Conservation (phyloP, 1,140 invertebrate genomes). For the Cephus cinctus region DNA sequence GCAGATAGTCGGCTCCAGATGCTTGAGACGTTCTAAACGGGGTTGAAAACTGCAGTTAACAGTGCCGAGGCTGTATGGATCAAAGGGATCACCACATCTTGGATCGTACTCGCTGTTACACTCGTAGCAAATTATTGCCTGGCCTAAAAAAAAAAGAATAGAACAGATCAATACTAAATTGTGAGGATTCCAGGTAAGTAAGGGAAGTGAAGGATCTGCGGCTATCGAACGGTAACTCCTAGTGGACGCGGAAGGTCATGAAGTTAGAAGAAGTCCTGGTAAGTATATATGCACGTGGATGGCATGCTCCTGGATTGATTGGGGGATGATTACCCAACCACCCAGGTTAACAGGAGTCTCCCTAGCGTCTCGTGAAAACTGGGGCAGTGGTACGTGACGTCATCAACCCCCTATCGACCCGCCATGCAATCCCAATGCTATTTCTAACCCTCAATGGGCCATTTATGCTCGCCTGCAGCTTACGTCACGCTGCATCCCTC, state of each 20-base stretch:
- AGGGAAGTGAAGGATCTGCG: too few relatives aligned
- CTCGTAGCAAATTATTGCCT: slow-evolving; percentile 70
- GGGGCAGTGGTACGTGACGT: slow-evolving; percentile 21
- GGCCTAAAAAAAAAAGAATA: slow-evolving; percentile 45
- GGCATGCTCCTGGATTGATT: too few relatives aligned
- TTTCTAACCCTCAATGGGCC: slow-evolving; percentile 5
- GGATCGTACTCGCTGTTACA: slow-evolving; percentile 85
- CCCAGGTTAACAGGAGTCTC: too few relatives aligned
- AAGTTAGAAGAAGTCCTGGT: too few relatives aligned
- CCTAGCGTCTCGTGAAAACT: slow-evolving; percentile 8
- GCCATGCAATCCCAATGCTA: slow-evolving; percentile 12
- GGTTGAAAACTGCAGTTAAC: slow-evolving; percentile 80
- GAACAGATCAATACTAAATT: too few relatives aligned
- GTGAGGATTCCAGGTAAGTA: too few relatives aligned
- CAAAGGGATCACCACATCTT: slow-evolving; percentile 81
- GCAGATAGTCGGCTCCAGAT: slow-evolving; percentile 68
- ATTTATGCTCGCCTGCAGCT: slow-evolving; percentile 9
- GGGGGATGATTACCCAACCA: too few relatives aligned
- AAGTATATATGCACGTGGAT: too few relatives aligned
- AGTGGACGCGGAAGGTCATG: too few relatives aligned
- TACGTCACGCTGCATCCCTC: not conserved
- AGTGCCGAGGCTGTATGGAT: slow-evolving; percentile 74
- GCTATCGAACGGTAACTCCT: too few relatives aligned
- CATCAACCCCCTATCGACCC: slow-evolving; percentile 19
- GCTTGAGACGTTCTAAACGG: slow-evolving; percentile 67